Percentiles rank a stretch among this genome's conserved stretches.
These are phyloP conservation scores for Drosophila putrida DNA, from an alignment of 2,888 invertebrate species.

Conservation along the genomic window DNA sequence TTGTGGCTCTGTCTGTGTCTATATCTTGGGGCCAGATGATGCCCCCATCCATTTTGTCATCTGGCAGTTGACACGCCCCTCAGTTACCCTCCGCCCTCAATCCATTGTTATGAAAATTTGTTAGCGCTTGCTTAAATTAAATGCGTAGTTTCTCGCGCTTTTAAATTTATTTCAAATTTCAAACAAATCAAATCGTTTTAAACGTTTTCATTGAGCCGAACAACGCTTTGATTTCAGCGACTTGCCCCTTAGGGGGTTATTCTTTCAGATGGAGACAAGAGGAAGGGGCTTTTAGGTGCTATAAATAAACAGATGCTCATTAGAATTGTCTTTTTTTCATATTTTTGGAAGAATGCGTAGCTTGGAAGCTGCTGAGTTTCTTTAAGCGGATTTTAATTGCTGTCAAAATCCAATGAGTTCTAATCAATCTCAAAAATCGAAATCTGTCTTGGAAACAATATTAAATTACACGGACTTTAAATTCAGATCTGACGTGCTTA, in stretches of 20 bases:
- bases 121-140: slow-evolving; percentile 51
- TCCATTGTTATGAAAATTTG: slow-evolving; percentile 63
- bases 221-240: slow-evolving; percentile 71
- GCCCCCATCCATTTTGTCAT: slow-evolving; percentile 54
- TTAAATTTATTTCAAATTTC: slow-evolving; percentile 70
- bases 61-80: slow-evolving; percentile 45
- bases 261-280: neutral
- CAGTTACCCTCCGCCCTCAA: slow-evolving; percentile 1
- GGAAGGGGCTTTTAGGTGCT: slow-evolving; percentile 32
- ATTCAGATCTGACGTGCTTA: slow-evolving; percentile 15
- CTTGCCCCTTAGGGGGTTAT: slow-evolving; percentile 2
- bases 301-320: slow-evolving; percentile 55
- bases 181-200: slow-evolving; percentile 61
- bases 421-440: slow-evolving; percentile 59
- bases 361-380: slow-evolving; percentile 61
- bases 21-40: slow-evolving; percentile 44
- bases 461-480: slow-evolving; percentile 40
- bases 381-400: slow-evolving; percentile 76
- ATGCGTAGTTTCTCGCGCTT: slow-evolving; percentile 72
- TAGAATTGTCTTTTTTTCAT: slow-evolving; percentile 20
- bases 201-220: slow-evolving; percentile 74
- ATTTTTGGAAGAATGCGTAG: slow-evolving; percentile 53
- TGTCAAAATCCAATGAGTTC: slow-evolving; percentile 59
- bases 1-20: slow-evolving; percentile 36
- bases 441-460: slow-evolving; percentile 21